Conservation (phyloP, 35 echinoderm and acorn worm species). For the Lytechinus variegatus region DNA sequence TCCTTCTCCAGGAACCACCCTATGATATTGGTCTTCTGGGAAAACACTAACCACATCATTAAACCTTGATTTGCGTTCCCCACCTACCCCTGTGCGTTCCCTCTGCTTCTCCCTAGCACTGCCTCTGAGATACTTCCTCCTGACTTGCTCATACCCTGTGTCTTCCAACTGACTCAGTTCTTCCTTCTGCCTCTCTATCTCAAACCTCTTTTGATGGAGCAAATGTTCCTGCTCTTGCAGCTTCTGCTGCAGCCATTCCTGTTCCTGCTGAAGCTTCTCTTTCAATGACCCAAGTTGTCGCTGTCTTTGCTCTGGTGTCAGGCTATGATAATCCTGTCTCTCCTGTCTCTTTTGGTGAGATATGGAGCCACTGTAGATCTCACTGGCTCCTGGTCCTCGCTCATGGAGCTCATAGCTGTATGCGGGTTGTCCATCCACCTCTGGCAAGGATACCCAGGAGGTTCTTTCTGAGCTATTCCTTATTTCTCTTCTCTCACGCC, state of each 20-base stretch:
- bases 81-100: background rate
- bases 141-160: background rate
- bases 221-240: constrained; percentile 16
- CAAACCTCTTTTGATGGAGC: constrained; percentile 13
- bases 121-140: background rate
- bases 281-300: background rate
- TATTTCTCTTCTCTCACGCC: background rate
- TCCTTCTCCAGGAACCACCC: background rate
- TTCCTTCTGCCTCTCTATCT: constrained; percentile 27
- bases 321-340: background rate
- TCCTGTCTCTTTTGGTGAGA: background rate
- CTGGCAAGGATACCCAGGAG: background rate
- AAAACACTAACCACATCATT: background rate
- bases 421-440: background rate
- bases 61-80: background rate
- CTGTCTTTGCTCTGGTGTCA: constrained; percentile 19
- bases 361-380: background rate
- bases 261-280: constrained; percentile 34
- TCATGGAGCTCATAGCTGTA: constrained; percentile 3
- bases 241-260: constrained; percentile 44
- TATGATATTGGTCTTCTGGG: background rate
- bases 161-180: background rate
- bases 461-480: background rate
- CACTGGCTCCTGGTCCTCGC: background rate
- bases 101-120: background rate